A percentile compares a stretch with the other conserved stretches of the same genome.
phyloP scores from a whole-genome alignment of 2,797 vertebrate species.

The Platyrinchus mystaceus region DNA sequence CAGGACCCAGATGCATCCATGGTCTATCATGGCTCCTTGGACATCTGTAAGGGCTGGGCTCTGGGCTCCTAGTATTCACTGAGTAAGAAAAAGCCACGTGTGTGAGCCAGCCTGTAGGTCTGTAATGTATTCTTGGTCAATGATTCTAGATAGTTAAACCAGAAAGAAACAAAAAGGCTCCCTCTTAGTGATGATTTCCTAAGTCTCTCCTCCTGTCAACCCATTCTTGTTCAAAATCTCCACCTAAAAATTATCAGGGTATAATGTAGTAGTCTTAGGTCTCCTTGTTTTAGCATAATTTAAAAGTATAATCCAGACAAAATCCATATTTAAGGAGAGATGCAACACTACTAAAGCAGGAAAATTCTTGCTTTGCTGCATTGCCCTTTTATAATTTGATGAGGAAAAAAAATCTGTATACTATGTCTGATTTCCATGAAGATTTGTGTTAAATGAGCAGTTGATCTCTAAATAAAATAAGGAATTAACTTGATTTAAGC shows the following conservation, averaged over 20 bases:
- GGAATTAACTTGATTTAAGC: not conserved
- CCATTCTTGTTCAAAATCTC: not conserved
- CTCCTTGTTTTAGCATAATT: not conserved
- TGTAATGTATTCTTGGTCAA: not conserved
- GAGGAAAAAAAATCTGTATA: not conserved
- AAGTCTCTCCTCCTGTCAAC: not conserved
- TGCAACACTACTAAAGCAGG: not conserved
- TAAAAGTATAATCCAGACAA: not conserved
- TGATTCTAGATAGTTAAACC: not conserved
- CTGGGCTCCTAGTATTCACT: rapidly evolving
- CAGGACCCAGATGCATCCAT: not conserved
- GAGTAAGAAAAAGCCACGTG: not conserved
- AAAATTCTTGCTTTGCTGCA: not conserved
- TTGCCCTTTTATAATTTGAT: not conserved
- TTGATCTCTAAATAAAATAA: not conserved
- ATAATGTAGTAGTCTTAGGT: not conserved
- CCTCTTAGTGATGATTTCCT: not conserved
- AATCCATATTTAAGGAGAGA: not conserved
- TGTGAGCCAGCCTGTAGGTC: rapidly evolving
- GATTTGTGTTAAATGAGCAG: not conserved
- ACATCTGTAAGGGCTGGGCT: not conserved
- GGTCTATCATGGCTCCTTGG: not conserved
- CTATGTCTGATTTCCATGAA: not conserved
- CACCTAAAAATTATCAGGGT: not conserved
- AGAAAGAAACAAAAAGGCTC: not conserved